A percentile compares a stretch with the other conserved stretches of the same genome.
phyloP scores from a whole-genome alignment of 37 sponge, comb jelly and placozoan species.

The Diacarnus erythraeanus region DNA sequence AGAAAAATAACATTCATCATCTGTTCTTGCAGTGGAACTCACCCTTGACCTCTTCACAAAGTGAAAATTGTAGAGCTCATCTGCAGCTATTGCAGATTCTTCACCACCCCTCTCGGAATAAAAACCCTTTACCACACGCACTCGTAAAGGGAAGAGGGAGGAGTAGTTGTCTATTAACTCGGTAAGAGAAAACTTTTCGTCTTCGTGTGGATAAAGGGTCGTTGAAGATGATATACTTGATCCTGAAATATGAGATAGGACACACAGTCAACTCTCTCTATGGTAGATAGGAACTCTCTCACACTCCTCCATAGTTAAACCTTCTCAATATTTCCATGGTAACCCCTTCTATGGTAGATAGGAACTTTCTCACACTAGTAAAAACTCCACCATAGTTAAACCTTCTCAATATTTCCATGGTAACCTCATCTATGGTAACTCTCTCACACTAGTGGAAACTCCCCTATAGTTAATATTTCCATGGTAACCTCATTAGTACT shows the following conservation, averaged over 20 bases:
- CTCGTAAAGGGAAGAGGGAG: constrained; percentile 14
- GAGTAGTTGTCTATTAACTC: constrained; percentile 14
- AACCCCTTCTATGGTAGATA: not conserved
- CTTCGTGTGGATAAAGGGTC: not conserved
- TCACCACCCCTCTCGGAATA: constrained; percentile 17
- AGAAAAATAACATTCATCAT: not conserved
- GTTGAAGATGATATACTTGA: not conserved
- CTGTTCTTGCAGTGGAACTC: not conserved
- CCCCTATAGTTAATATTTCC: not conserved
- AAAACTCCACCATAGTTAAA: not conserved
- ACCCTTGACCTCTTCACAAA: constrained; percentile 55
- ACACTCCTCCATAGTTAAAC: not conserved
- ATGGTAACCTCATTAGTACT: too few species aligned
- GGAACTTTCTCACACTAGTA: too few species aligned
- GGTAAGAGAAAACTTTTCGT: constrained; percentile 19
- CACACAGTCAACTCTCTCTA: not conserved
- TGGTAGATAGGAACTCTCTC: not conserved
- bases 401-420: not conserved
- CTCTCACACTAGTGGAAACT: too few species aligned
- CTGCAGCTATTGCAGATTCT: constrained; percentile 28
- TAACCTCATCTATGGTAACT: not conserved
- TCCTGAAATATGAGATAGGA: not conserved
- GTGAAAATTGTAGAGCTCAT: constrained; percentile 51
- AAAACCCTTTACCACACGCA: constrained; percentile 45
- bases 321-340: not conserved